A percentile compares a stretch with the other conserved stretches of the same genome.
These are phyloP conservation scores for Pardalotus punctatus DNA, from an alignment of 2,113 vertebrate genomes.

Conservation along the genomic window DNA sequence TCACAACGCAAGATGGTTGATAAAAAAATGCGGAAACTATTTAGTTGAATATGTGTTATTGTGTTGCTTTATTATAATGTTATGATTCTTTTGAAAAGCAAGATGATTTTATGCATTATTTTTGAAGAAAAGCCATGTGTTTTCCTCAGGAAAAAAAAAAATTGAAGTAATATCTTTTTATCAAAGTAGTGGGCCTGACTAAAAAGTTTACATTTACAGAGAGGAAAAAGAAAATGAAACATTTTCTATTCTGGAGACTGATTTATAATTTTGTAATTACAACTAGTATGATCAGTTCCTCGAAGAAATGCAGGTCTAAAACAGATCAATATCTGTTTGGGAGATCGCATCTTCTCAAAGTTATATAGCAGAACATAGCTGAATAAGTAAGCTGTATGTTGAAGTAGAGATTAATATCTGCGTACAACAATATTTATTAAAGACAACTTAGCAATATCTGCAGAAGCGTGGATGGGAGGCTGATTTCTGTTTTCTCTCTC, in stretches of 20 bases:
- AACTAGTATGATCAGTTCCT: background rate
- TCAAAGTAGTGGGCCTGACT: background rate
- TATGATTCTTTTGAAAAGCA: background rate
- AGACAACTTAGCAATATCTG: background rate
- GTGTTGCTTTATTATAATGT: background rate
- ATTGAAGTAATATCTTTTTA: background rate
- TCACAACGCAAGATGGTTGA: background rate
- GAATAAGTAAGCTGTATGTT: background rate
- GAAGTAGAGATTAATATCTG: background rate
- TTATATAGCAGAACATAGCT: background rate
- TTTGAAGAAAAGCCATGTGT: background rate
- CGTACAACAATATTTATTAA: background rate
- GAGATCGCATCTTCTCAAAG: background rate
- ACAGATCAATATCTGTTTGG: background rate
- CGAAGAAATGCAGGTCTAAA: background rate
- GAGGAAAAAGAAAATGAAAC: background rate
- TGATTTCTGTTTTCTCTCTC: background rate
- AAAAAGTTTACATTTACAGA: background rate
- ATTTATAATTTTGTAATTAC: background rate
- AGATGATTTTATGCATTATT: background rate
- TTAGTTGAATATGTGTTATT: background rate
- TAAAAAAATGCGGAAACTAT: background rate
- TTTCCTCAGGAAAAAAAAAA: background rate
- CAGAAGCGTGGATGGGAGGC: background rate
- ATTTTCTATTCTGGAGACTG: background rate